These are phyloP conservation scores for Amblyopsis hoosieri DNA, from an alignment of 2,797 vertebrate genomes.

Conservation along the genomic window DNA sequence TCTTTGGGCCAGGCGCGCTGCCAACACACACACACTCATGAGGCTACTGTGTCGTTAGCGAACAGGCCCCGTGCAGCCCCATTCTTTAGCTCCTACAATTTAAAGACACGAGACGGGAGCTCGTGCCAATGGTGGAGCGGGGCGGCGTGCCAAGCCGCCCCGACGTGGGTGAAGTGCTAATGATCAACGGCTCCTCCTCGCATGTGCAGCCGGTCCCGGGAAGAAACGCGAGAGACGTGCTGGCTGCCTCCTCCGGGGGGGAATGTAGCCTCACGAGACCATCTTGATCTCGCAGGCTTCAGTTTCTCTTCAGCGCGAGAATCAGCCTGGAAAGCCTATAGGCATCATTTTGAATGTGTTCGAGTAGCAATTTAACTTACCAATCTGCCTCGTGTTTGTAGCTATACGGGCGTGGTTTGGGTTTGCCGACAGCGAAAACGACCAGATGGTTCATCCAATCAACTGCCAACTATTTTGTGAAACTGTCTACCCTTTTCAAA, in stretches of 20 bases:
- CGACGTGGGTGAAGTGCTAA: constrained; percentile 69
- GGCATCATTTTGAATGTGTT: no score
- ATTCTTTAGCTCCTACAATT: constrained; percentile 77
- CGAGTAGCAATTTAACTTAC: no score
- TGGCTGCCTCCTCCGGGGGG: constrained; percentile 1
- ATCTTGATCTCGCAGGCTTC: no score
- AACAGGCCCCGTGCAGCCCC: constrained; percentile 73
- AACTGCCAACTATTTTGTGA: no score
- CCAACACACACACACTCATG: constrained; percentile 73
- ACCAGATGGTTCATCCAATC: no score
- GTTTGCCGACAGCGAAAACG: no score
- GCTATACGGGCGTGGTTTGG: no score
- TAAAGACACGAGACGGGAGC: constrained; percentile 70
- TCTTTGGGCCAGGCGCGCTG: constrained; percentile 70
- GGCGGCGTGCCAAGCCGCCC: constrained; percentile 64
- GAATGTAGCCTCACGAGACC: no score
- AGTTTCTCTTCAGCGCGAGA: no score
- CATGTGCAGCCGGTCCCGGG: constrained; percentile 68
- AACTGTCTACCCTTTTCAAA: no score
- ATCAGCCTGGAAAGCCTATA: no score
- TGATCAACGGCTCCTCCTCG: constrained; percentile 73
- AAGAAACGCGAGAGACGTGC: constrained; percentile 41
- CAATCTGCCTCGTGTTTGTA: no score
- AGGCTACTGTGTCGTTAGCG: constrained; percentile 79
- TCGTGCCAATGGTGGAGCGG: constrained; percentile 68